phyloP scores from a whole-genome alignment of 2,797 vertebrate species.

The Rhinogobio ventralis region DNA sequence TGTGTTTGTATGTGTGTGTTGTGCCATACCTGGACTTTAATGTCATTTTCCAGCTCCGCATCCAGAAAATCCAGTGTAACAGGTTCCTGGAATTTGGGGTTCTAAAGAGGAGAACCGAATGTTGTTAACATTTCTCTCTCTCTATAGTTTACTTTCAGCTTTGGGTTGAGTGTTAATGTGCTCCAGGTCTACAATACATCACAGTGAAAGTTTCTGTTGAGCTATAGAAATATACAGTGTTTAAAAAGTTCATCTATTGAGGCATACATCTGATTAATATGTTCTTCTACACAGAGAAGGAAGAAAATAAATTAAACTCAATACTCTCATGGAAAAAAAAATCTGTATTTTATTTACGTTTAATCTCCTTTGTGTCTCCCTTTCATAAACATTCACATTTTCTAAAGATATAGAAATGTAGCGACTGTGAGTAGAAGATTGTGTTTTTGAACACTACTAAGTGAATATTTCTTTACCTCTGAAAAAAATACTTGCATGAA shows the following conservation, averaged over 20 bases:
- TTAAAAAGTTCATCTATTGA: constrained; percentile 29
- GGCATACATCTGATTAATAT: constrained; percentile 31
- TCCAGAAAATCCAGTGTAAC: constrained; percentile 97
- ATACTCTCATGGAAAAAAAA: not conserved
- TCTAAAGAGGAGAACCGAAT: constrained; percentile 78
- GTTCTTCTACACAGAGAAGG: constrained; percentile 27
- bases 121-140: constrained; percentile 13
- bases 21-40: constrained; percentile 91
- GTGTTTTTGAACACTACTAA: not conserved
- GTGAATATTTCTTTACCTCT: not conserved
- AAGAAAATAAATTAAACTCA: constrained; percentile 30
- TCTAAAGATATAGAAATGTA: not conserved
- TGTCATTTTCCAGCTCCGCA: constrained; percentile 95
- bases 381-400: constrained; percentile 34
- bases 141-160: constrained; percentile 1
- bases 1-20: constrained; percentile 33
- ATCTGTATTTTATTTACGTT: constrained; percentile 8
- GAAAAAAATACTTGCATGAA: not conserved
- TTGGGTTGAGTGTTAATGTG: constrained; percentile 21
- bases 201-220: constrained; percentile 19
- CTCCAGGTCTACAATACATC: constrained; percentile 25
- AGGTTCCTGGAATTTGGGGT: constrained; percentile 99
- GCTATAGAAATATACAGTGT: constrained; percentile 10
- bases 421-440: not conserved
- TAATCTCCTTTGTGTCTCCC: constrained; percentile 15